Evolutionary conservation across 1,140 invertebrate genomes (phyloP), one percentile per base, ranked within the genome.

Genomic region (Drosophila yakuba): DNA sequence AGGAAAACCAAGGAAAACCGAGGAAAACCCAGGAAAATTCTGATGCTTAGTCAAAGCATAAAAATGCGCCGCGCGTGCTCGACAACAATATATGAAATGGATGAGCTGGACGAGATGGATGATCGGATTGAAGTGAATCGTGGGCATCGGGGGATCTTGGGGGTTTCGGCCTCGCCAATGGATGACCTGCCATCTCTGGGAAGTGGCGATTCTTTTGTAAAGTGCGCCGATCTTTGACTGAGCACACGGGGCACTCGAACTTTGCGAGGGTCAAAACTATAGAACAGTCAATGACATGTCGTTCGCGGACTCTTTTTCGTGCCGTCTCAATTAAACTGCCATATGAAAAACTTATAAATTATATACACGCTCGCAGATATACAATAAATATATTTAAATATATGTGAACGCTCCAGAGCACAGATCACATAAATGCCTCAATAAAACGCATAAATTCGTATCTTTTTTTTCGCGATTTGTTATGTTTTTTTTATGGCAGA

Each of bases 221-320:
- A 86, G 83, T 88, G 75, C 82, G 82, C 50, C 76, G 83, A 88
- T 88, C 83, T 86, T 88, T 86, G 32, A 60, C 62, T 66, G 59
- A 36, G 32, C 48, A 20, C 75, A 20, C 75, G 63, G 43, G 67
- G 67, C 67, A 83, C 61, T 83, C 83, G 83, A 88, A 88, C 83
- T 88, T 89, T 83, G 75, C 72, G 83, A 88, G 83, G 83, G 83
- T 88, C 83, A 88, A 73, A 88, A 88, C 83, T 89, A 88, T 88
- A 80, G 76, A 77, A 44, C 83, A 89, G 83, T 88, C 83, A 88
- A 88, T 88, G 84, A 79, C 83, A 88, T 80, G 59, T 64, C 60
- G 47, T 57, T 39, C 45, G 73, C 59, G 43, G 32, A 15, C 35
- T 20, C 54, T 7, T 35, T 28, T 10, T 38, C 45, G 41, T 55